These are phyloP conservation scores for Labeo catla DNA, from an alignment of 2,113 vertebrate species.

Conservation along the genomic window DNA sequence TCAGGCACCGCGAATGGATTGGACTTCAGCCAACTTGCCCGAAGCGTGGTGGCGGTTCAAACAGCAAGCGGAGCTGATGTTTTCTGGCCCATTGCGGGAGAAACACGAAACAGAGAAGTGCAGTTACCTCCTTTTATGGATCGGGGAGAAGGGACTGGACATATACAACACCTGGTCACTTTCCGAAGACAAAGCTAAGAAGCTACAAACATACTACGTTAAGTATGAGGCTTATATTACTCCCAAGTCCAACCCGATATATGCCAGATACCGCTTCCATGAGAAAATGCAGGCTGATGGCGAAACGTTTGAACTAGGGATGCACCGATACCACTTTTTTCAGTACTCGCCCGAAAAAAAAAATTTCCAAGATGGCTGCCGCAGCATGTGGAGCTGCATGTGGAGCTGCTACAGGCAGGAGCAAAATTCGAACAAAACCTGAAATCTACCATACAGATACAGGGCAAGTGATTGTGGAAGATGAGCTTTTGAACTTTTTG, in stretches of 20 bases:
- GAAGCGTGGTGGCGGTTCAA: constrained; percentile 19
- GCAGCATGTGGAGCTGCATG: no score
- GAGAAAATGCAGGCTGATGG: background rate
- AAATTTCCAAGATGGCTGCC: no score
- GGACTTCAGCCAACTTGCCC: background rate
- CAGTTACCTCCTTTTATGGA: constrained; percentile 47
- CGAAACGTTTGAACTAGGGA: constrained; percentile 15
- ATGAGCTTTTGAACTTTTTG: no score
- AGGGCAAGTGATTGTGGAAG: no score
- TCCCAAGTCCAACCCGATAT: constrained; percentile 48
- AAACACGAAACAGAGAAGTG: constrained; percentile 40
- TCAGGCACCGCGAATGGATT: background rate
- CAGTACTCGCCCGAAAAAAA: no score
- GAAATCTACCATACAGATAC: no score
- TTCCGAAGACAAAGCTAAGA: background rate
- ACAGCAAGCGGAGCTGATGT: constrained; percentile 44
- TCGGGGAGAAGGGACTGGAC: constrained; percentile 42
- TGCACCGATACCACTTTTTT: no score
- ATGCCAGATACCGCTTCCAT: constrained; percentile 10
- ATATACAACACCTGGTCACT: constrained; percentile 38
- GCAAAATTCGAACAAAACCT: no score
- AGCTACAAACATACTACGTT: constrained; percentile 35
- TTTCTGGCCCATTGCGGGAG: background rate
- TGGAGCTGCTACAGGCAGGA: no score
- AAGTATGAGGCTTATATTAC: background rate